phyloP scores from a whole-genome alignment of 2,113 vertebrate genomes.

The Aix galericulata region DNA sequence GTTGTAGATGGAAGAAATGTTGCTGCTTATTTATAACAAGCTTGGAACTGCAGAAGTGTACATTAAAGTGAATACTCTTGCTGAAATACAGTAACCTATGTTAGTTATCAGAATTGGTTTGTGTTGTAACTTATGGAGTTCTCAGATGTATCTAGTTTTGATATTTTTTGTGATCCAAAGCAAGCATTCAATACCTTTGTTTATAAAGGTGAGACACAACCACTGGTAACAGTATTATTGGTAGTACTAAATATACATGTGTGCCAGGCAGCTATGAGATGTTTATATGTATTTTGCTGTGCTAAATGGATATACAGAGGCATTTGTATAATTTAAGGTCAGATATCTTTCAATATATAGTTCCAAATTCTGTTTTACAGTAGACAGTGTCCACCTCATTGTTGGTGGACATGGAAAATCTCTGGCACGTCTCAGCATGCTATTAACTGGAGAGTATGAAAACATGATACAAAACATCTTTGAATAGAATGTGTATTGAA shows the following conservation, averaged over 20 bases:
- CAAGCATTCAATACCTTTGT: neutral
- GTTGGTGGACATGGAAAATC: no score
- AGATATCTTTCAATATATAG: neutral
- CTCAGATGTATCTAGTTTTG: neutral
- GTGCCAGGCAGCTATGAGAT: neutral
- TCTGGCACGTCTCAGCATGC: neutral
- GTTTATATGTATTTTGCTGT: neutral
- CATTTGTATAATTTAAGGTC: fast-evolving
- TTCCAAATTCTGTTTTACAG: neutral
- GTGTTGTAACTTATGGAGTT: neutral
- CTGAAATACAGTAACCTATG: neutral
- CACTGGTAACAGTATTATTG: neutral
- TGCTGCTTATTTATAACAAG: neutral
- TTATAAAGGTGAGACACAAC: neutral
- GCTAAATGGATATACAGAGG: neutral
- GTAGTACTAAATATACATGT: neutral
- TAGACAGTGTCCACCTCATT: no score
- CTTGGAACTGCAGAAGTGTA: neutral
- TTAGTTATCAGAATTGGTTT: neutral
- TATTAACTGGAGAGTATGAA: neutral
- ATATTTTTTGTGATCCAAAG: neutral
- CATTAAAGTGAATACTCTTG: neutral
- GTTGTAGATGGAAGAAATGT: neutral
- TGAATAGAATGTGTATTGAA: neutral
- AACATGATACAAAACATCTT: neutral